These are phyloP conservation scores for Muntiacus muntjak DNA, from an alignment of 2,113 vertebrate genomes.

Conservation along the genomic window DNA sequence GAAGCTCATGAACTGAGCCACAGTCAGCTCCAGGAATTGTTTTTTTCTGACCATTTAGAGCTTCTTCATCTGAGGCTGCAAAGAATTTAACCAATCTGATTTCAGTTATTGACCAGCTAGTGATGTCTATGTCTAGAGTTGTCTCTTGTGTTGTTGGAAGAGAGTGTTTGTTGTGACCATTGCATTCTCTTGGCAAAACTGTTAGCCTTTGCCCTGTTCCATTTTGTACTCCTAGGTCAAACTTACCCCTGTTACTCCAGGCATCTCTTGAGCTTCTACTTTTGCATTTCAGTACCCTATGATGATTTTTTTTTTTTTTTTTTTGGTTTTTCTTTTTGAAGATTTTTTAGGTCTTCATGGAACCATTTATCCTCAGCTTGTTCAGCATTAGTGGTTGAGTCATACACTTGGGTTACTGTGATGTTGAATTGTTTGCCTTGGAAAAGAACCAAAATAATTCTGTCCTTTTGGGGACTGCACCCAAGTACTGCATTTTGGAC, in stretches of 20 bases:
- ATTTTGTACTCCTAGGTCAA: not conserved
- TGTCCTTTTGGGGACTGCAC: not conserved
- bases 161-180: not conserved
- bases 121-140: not conserved
- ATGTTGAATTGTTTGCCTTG: not conserved
- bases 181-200: not conserved
- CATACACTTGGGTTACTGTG: not conserved
- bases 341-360: not conserved
- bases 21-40: not conserved
- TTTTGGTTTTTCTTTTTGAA: not conserved
- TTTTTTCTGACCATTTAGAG: not conserved
- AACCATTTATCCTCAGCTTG: not conserved
- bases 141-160: not conserved
- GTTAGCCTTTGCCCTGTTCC: not conserved
- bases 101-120: not conserved
- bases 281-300: not conserved
- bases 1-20: not conserved
- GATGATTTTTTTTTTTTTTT: not conserved
- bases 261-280: not conserved
- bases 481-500: not conserved
- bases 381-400: not conserved
- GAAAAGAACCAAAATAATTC: not conserved
- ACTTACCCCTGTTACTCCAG: not conserved
- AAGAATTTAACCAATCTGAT: not conserved
- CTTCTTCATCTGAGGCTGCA: not conserved